Evolutionary conservation across 2,113 vertebrate species (phyloP).

Genomic region (Prochilodus magdalenae): DNA sequence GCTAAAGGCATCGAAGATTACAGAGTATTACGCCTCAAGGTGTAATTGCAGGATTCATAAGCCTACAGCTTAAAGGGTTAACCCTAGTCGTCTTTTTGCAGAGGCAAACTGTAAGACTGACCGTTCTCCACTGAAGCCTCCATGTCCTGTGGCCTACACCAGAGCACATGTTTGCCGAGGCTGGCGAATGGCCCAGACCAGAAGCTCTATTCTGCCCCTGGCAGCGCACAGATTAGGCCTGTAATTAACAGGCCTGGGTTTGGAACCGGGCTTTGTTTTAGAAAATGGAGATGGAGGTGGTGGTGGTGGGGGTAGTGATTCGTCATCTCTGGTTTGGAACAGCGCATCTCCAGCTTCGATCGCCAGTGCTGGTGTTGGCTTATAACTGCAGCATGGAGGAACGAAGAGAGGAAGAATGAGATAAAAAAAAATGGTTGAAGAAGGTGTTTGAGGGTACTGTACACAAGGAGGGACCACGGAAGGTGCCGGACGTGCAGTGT

Average conservation of each 20-base stretch:
- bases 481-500: neutral
- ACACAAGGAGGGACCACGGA: neutral
- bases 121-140: constrained; percentile 28
- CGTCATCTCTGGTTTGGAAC: constrained; percentile 73
- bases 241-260: constrained; percentile 79
- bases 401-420: constrained; percentile 28
- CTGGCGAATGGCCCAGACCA: constrained; percentile 71
- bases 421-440: constrained; percentile 37
- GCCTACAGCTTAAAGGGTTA: neutral
- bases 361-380: constrained; percentile 62
- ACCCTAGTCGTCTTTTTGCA: neutral
- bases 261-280: constrained; percentile 71
- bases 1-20: no score
- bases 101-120: constrained; percentile 31
- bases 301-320: constrained; percentile 63
- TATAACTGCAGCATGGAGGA: constrained; percentile 59
- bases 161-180: constrained; percentile 74
- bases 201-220: constrained; percentile 71
- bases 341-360: constrained; percentile 59
- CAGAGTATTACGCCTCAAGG: neutral
- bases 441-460: neutral
- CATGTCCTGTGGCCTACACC: constrained; percentile 58
- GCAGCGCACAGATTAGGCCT: constrained; percentile 74
- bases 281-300: constrained; percentile 57
- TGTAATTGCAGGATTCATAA: neutral